Evolutionary conservation across 2,888 invertebrate genomes (phyloP).

Genomic region (Choreutis nemorana): DNA sequence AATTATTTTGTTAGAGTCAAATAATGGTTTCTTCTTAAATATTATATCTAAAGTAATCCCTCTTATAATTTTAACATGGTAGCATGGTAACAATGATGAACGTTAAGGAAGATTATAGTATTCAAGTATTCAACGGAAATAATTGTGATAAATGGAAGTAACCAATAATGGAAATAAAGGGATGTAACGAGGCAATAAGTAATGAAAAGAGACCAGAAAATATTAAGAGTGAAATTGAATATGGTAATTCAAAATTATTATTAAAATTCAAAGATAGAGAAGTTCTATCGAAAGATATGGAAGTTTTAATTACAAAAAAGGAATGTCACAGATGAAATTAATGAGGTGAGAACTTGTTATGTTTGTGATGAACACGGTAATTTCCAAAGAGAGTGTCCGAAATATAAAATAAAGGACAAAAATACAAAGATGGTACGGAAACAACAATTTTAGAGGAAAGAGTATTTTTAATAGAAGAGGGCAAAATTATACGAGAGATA

Average conservation of each 20-base stretch:
- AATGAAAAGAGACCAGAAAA: too few relatives aligned
- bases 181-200: neutral
- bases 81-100: too few relatives aligned
- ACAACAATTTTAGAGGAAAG: too few relatives aligned
- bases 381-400: neutral
- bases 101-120: too few relatives aligned
- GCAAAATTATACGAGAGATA: neutral
- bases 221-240: too few relatives aligned
- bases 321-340: neutral
- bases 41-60: too few relatives aligned
- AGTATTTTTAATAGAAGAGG: neutral
- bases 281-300: neutral
- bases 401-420: neutral
- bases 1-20: too few relatives aligned
- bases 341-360: neutral
- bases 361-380: neutral
- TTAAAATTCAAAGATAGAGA: neutral
- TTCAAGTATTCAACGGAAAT: neutral
- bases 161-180: too few relatives aligned
- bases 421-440: too few relatives aligned
- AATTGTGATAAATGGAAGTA: neutral
- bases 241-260: neutral
- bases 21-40: too few relatives aligned
- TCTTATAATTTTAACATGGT: neutral
- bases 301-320: neutral